phyloP scores from a whole-genome alignment of 2,797 vertebrate species.

The Spea hammondii region DNA sequence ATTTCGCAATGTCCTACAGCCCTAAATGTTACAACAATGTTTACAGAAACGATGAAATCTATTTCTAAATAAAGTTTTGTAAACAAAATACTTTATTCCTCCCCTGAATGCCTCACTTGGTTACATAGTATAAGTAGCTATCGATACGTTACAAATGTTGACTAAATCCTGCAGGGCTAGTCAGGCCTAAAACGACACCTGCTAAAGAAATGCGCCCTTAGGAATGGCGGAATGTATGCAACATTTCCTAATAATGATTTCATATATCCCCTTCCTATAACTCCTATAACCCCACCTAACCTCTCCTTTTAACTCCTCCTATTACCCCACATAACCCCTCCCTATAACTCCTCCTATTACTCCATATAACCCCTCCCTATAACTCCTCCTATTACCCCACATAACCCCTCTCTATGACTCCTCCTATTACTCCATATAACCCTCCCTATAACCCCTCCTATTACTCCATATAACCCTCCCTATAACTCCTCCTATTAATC shows the following conservation, averaged over 20 bases:
- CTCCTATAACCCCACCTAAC: conserved; percentile 7
- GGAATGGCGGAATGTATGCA: too few species aligned
- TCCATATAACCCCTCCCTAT: conserved; percentile 24
- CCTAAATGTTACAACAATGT: too few species aligned
- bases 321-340: conserved; percentile 20
- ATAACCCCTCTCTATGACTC: conserved; percentile 31
- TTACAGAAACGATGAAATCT: too few species aligned
- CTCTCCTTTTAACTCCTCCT: conserved; percentile 8
- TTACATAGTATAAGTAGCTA: too few species aligned
- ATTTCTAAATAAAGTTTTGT: too few species aligned
- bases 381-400: conserved; percentile 10
- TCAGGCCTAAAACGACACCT: too few species aligned
- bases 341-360: conserved; percentile 28
- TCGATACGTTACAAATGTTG: too few species aligned
- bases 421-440: conserved; percentile 29
- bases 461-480: conserved; percentile 21
- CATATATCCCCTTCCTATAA: conserved; percentile 12
- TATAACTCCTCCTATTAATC: conserved; percentile 12
- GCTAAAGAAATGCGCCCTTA: too few species aligned
- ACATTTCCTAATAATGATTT: background rate
- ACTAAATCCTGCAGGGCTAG: too few species aligned
- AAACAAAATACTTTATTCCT: too few species aligned
- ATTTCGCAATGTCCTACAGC: too few species aligned
- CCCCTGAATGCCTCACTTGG: too few species aligned
- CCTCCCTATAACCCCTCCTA: conserved; percentile 14